phyloP scores from a whole-genome alignment of 2,113 vertebrate species.

The Quiscalus mexicanus region DNA sequence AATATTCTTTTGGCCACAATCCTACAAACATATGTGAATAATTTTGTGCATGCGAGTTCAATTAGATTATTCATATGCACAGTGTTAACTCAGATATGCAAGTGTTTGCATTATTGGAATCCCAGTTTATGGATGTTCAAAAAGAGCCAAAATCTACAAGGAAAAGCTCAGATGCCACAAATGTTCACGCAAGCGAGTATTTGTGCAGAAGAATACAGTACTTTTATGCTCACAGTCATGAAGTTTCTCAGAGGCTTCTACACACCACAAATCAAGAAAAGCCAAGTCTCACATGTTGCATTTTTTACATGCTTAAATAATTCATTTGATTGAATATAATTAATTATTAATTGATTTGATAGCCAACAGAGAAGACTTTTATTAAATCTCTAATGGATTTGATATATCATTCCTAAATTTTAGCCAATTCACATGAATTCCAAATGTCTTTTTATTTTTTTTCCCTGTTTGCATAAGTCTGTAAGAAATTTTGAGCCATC shows the following conservation, averaged over 20 bases:
- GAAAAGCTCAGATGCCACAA: constrained; percentile 13
- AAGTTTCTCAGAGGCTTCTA: background rate
- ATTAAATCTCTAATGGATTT: background rate
- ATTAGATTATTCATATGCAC: constrained; percentile 38
- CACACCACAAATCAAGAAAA: background rate
- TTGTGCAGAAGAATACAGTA: background rate
- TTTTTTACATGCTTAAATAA: background rate
- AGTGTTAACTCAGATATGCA: constrained; percentile 26
- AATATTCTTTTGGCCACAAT: constrained; percentile 31
- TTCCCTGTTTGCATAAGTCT: background rate
- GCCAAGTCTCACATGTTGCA: background rate
- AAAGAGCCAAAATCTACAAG: constrained; percentile 39
- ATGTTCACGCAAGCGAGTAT: background rate
- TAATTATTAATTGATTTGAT: background rate
- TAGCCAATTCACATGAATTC: background rate
- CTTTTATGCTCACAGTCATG: background rate
- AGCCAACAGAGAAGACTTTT: background rate
- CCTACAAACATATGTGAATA: constrained; percentile 32
- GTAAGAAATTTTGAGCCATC: background rate
- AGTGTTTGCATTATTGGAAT: constrained; percentile 42
- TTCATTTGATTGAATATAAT: background rate
- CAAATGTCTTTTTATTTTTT: background rate
- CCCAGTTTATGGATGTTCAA: constrained; percentile 9
- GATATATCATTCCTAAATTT: background rate
- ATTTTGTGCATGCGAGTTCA: constrained; percentile 54